These are phyloP conservation scores for Mesembrinibis cayennensis DNA, from an alignment of 2,113 vertebrate species.

Conservation along the genomic window DNA sequence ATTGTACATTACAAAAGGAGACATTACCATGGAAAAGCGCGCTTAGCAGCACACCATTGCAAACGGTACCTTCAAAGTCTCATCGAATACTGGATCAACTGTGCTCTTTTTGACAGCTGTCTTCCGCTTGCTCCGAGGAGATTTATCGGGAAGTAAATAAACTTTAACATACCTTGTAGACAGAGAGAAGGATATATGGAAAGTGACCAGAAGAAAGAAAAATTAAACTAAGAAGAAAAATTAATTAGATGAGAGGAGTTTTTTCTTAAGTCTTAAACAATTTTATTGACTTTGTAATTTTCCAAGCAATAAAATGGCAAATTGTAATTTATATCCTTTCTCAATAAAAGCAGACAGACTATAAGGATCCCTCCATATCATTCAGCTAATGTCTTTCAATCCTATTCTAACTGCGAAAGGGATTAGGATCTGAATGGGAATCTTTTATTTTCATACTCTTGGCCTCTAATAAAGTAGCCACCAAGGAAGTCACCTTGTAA, in stretches of 20 bases:
- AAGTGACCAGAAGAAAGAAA: background rate
- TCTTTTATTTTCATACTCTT: background rate
- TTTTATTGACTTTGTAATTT: background rate
- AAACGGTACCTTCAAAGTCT: slow-evolving; percentile 83
- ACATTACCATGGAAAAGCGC: background rate
- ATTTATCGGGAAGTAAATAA: slow-evolving; percentile 85
- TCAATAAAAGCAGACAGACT: background rate
- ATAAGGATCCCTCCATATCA: background rate
- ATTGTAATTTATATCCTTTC: background rate
- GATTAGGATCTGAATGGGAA: background rate
- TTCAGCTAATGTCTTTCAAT: background rate
- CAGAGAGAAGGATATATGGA: background rate
- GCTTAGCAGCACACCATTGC: background rate
- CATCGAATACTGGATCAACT: slow-evolving; percentile 82
- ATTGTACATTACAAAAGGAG: background rate
- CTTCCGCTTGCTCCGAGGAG: slow-evolving; percentile 82
- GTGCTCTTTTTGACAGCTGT: slow-evolving; percentile 84
- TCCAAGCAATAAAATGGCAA: background rate
- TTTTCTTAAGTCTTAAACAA: background rate
- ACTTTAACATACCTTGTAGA: slow-evolving; percentile 85
- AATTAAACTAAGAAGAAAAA: background rate
- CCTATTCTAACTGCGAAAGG: background rate
- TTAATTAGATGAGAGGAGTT: background rate
- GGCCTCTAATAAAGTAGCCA: background rate
- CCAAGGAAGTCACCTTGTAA: background rate